phyloP scores from a whole-genome alignment of 2,888 invertebrate species.

The Campaea margaritaria region DNA sequence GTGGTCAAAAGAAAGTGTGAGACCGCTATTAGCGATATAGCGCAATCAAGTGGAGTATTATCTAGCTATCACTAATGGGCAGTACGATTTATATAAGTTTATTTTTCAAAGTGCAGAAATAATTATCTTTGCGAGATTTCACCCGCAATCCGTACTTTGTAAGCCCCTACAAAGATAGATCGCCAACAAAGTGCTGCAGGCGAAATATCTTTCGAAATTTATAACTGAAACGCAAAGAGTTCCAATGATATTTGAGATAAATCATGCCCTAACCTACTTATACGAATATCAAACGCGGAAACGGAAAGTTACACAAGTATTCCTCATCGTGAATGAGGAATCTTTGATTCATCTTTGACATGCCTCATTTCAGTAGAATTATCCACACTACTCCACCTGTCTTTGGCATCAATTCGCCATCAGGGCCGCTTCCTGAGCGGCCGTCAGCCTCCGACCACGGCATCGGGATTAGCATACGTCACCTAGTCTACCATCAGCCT shows the following conservation, averaged over 20 bases:
- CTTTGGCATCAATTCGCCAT: slow-evolving; percentile 13
- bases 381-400: slow-evolving; percentile 18
- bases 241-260: no score
- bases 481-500: slow-evolving; percentile 16
- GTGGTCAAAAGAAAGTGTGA: slow-evolving; percentile 46
- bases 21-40: slow-evolving; percentile 44
- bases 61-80: slow-evolving; percentile 27
- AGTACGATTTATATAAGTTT: slow-evolving; percentile 23
- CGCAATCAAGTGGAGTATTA: slow-evolving; percentile 41
- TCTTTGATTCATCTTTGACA: background rate
- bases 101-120: slow-evolving; percentile 22
- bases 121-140: no score
- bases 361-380: slow-evolving; percentile 5
- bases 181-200: no score
- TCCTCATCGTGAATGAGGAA: background rate
- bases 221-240: no score
- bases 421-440: slow-evolving; percentile 27
- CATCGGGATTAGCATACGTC: slow-evolving; percentile 40
- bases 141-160: no score
- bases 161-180: no score
- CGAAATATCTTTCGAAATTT: no score
- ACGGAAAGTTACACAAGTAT: no score
- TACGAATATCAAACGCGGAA: no score
- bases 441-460: slow-evolving; percentile 11
- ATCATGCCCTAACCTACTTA: no score